Base-by-base conservation (phyloP, 2,888 invertebrate species). In the Temnothorax unifasciatus region DNA sequence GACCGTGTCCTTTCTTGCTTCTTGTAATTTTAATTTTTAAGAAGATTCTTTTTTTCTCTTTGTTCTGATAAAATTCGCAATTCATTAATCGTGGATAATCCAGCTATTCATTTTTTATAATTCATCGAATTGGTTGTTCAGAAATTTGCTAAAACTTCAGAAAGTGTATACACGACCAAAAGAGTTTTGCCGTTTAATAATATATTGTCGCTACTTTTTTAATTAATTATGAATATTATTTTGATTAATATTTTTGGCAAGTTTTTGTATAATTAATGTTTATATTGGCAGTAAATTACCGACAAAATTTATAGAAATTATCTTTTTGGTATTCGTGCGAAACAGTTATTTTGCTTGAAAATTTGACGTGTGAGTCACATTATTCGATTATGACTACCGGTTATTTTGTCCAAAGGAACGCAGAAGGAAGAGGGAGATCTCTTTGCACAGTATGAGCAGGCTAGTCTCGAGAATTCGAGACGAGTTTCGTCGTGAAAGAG, bases 401-500 rank as follows among this genome's bases (percentile, higher is more conserved):
- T 87, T 89, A 87, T 86, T 85, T 76, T 25, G 47, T 52, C 66
- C 64, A 50, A 77, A 77, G 82, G 85, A 85, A 73, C 41, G 64
- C 25, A 61, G 47, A 11, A 9, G 74, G 47, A 77, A 75, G 69
- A 73, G 82, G 50, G 79, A 85, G 68, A 29, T 63, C 34, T 75
- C 75, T 84, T 87, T 83, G 85, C 71, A 82, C 66, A 79, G 74
- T 81, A 82, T 83, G 68, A 79, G 77, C 83, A 83, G 79, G 84
- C 82, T 54, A 87, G 90, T 82, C 77, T 76, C 84, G 87, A 89
- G 89, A 91, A 88, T 91, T 89, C 87, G 86, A 87, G 88, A 83
- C 84, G 86, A 90, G 86, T 91, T 86, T 85, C 87, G 85, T 91
- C 83, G 85, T 85, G 90, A 86, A 86, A 84, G 90, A 93, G 92